Percentiles rank a stretch among this genome's conserved stretches.
Conservation (phyloP, 2,797 vertebrate species). For the Buceros bicornis region DNA sequence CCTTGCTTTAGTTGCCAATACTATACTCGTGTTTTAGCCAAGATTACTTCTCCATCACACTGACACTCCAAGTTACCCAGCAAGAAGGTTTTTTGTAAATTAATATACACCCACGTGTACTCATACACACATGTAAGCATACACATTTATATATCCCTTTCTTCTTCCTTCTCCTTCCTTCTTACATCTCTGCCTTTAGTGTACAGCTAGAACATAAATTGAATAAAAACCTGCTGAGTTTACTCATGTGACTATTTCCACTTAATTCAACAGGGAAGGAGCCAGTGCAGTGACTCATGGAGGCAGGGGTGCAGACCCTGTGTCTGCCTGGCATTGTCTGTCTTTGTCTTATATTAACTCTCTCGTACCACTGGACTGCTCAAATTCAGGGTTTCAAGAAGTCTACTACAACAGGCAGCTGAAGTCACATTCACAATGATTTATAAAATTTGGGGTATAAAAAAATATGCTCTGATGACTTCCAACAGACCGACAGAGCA, state of each 20-base stretch:
- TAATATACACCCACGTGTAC: neutral
- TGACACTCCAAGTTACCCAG: neutral
- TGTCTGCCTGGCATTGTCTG: neutral
- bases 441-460: conserved; percentile 3
- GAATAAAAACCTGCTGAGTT: conserved; percentile 48
- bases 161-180: neutral
- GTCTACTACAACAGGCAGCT: neutral
- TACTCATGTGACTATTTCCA: conserved; percentile 55
- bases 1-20: neutral
- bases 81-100: neutral
- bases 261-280: conserved; percentile 51
- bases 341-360: conserved; percentile 12
- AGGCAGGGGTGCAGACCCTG: neutral
- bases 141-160: neutral
- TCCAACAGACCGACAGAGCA: neutral
- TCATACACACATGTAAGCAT: neutral
- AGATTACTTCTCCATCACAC: neutral
- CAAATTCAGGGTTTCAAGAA: conserved; percentile 9
- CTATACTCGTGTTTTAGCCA: neutral
- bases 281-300: conserved; percentile 22
- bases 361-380: neutral
- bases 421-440: neutral
- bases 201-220: neutral
- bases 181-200: neutral
- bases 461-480: neutral